phyloP scores from a whole-genome alignment of 1,140 invertebrate species.

The Potamilus streckersoni region DNA sequence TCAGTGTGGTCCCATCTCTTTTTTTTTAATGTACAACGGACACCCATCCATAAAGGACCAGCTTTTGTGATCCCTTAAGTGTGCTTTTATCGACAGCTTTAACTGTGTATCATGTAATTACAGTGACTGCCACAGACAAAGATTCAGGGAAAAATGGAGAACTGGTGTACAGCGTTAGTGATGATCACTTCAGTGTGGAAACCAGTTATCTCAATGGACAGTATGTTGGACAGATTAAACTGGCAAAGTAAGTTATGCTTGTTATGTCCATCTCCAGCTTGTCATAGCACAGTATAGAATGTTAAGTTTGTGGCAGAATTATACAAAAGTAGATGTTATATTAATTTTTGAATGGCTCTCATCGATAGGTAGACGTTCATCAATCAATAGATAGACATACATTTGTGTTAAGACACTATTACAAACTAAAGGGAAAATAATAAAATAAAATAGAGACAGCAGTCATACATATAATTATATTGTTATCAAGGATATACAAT shows the following conservation, averaged over 20 bases:
- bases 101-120: slow-evolving; percentile 4
- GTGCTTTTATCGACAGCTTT: background rate
- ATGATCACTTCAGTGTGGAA: slow-evolving; percentile 44
- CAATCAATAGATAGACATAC: background rate
- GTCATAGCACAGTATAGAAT: background rate
- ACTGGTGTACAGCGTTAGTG: slow-evolving; percentile 46
- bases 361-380: background rate
- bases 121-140: slow-evolving; percentile 52
- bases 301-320: background rate
- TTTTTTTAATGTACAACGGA: too few relatives aligned
- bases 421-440: background rate
- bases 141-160: slow-evolving; percentile 54
- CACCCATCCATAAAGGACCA: too few relatives aligned
- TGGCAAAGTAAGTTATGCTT: slow-evolving; percentile 45
- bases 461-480: too few relatives aligned
- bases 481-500: too few relatives aligned
- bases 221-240: slow-evolving; percentile 47
- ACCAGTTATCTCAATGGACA: slow-evolving; percentile 28
- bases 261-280: background rate
- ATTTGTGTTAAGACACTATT: background rate
- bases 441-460: too few relatives aligned
- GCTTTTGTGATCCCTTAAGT: background rate
- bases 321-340: background rate
- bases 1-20: too few relatives aligned
- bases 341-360: background rate